Evolutionary conservation across 2,797 vertebrate species (phyloP).

Genomic region (Oophaga sylvatica): DNA sequence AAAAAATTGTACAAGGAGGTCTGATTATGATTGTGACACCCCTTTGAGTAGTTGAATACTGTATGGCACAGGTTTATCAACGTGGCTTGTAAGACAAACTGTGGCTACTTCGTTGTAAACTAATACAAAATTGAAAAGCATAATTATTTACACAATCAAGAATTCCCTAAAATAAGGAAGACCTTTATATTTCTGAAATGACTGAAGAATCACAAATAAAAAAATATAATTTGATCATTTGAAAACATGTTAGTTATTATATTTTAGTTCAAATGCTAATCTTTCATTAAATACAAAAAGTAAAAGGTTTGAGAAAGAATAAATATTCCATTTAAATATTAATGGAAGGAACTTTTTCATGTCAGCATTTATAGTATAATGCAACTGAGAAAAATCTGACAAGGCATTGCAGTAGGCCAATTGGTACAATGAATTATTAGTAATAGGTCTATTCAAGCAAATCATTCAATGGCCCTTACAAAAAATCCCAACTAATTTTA

Average conservation of each 20-base stretch:
- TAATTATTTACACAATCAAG: no score
- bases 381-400: slow-evolving; percentile 14
- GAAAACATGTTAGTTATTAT: neutral
- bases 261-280: neutral
- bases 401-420: slow-evolving; percentile 39
- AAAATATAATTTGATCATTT: neutral
- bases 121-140: no score
- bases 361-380: slow-evolving; percentile 31
- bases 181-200: neutral
- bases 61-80: neutral
- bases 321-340: slow-evolving; percentile 7
- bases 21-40: no score
- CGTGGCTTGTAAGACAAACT: neutral
- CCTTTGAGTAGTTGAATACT: no score
- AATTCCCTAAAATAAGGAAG: neutral
- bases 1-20: no score
- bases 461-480: slow-evolving; percentile 32
- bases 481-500: slow-evolving; percentile 46
- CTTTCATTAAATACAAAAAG: neutral
- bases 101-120: neutral
- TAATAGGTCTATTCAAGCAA: slow-evolving; percentile 43
- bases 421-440: slow-evolving; percentile 48
- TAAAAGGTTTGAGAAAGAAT: neutral
- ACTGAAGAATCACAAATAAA: neutral
- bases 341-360: slow-evolving; percentile 1